Evolutionary conservation across 1,140 invertebrate species (phyloP), one percentile per base, ranked within the genome.

Genomic region (Megalopta genalis): DNA sequence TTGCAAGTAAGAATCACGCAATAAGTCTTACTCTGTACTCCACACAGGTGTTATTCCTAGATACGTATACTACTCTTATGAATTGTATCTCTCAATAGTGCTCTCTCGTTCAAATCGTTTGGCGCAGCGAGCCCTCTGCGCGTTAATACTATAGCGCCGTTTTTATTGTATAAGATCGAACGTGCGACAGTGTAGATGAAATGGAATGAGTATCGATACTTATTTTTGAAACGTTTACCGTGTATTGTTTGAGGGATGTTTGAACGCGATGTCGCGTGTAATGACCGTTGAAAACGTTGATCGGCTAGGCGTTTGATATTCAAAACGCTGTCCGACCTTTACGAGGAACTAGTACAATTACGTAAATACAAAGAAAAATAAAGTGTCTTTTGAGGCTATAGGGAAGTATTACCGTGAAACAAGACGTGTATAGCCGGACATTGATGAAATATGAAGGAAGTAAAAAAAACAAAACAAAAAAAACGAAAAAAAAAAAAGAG

Each of bases 141-240:
- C 37, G 23, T 57, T 57, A 57, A 57, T 77, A 84, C 60, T 63
- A 78, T 60, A 80, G 71, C n/a, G 57, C 54, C 71, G 52, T 80
- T 57, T 74, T 71, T 60, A 63, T 72, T 83, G 75, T 62, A 62
- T 72, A 75, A 73, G 62, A 84, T 76, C 27, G 57, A 78, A 76
- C 70, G 52, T 77, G 59, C 62, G 72, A 72, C 21, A n/a, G 18
- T 25, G 52, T 84, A 77, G 64, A 42, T 59, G 59, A 77, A 81
- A 85, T 81, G 72, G 64, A 81, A 75, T 70, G 39, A 57, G 83
- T 84, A 84, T 77, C 42, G 67, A 81, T 77, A 85, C 62, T 85
- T 81, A 84, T 74, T 81, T 70, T 60, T 66, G 64, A 64, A 60
- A 72, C 59, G 59, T 84, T 85, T 80, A 76, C 57, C 69, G 67